These are phyloP conservation scores for Marisa cornuarietis DNA, from an alignment of 1,140 invertebrate species.

Conservation along the genomic window DNA sequence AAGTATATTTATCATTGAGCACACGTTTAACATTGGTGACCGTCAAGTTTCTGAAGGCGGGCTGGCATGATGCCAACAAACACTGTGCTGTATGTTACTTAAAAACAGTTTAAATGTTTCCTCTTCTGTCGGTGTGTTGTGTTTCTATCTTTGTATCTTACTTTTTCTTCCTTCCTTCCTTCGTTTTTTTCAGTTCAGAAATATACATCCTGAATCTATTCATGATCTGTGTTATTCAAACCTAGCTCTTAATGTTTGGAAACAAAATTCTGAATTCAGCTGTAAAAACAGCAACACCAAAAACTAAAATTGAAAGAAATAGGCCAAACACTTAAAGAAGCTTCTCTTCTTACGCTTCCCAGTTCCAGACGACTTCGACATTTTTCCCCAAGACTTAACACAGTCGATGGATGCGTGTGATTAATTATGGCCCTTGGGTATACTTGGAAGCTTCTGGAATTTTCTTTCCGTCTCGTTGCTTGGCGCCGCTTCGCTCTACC, in stretches of 20 bases:
- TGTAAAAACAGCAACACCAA: not conserved
- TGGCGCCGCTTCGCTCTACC: too few species aligned
- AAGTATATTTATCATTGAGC: not conserved
- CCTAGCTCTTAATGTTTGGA: not conserved
- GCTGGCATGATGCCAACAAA: not conserved
- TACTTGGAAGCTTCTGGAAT: too few species aligned
- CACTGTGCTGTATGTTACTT: not conserved
- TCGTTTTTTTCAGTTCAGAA: not conserved
- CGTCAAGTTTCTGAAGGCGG: not conserved
- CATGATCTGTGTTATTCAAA: not conserved
- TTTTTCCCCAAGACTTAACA: not conserved
- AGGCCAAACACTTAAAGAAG: not conserved
- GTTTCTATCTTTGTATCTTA: constrained; percentile 13
- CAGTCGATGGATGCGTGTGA: not conserved
- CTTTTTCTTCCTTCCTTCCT: constrained; percentile 2
- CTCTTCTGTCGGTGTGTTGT: not conserved
- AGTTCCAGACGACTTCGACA: not conserved
- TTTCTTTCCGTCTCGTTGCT: too few species aligned
- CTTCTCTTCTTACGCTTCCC: not conserved
- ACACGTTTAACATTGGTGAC: not conserved
- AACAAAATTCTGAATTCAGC: not conserved
- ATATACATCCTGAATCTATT: not conserved
- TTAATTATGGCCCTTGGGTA: too few species aligned
- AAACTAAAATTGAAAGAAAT: too few species aligned
- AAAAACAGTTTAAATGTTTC: not conserved